Base-by-base conservation (phyloP, 2,113 vertebrate genomes). In the Oncorhynchus gorbuscha region DNA sequence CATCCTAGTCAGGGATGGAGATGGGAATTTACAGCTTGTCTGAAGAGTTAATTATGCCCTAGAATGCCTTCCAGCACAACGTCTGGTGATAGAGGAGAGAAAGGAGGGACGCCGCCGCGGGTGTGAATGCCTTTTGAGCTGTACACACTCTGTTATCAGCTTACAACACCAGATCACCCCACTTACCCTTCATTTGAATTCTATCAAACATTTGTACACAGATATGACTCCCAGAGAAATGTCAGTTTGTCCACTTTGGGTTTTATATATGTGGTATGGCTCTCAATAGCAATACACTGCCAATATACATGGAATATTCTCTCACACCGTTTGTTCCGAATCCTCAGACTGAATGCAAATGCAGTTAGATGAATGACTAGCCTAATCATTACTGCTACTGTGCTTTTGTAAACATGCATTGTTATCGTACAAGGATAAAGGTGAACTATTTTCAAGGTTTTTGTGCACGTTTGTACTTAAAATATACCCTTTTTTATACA, bases 31-130 rank as follows among this genome's bases (percentile, higher is more conserved):
- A 74, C 74, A 81, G 88, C 84, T 84, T 83, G 88, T 86, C 81
- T 85, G 76, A 6, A 35, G 73, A 85, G 89, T 88, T 90, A 89
- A 91, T 91, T 89, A 91, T 82, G 73, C 85, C 77, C 68, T 48
- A 28, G 69, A 39, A 74, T 55, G 83, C 76, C 81, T 85, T 82
- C 69, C 77, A 75, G 89, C 84, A 80, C 78, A 84, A 59, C 45
- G 77, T 55, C 73, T 79, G 77, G 82, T 86, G 86, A 45, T 39
- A 11, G 39, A 45, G 39, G 39, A 45, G 39, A 84, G 79, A 74
- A n/a, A n/a, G 8, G 39, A 48, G 20, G 39, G 7, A 4, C 4
- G 76, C 82, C 83, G 55, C 71, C 82, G 55, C 71, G 75, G 74
- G 79, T 83, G 77, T 71, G 73, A 83, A 75, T 69, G 70, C 74